phyloP scores from a whole-genome alignment of 2,113 vertebrate genomes.

The Cyprinodon brontotheroides region DNA sequence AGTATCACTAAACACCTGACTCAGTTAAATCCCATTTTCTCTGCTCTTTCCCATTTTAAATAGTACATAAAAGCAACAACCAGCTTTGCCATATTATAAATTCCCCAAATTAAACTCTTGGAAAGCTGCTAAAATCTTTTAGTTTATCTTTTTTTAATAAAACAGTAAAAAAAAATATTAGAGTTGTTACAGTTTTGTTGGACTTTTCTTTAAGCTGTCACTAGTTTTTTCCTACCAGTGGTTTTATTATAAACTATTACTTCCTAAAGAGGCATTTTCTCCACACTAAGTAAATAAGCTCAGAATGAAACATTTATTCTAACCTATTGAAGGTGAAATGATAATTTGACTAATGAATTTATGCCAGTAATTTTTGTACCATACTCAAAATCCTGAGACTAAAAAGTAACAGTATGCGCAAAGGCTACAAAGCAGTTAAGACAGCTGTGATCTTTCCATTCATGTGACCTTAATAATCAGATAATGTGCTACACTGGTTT shows the following conservation, averaged over 20 bases:
- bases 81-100: not conserved
- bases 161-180: too few species aligned
- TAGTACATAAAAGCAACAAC: too few species aligned
- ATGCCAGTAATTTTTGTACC: not conserved
- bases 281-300: not conserved
- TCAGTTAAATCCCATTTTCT: not conserved
- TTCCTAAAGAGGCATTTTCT: not conserved
- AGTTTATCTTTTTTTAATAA: too few species aligned
- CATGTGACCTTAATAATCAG: conserved; percentile 41
- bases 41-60: too few species aligned
- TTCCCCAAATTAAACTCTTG: not conserved
- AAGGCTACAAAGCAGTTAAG: not conserved
- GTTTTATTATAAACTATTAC: not conserved
- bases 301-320: not conserved
- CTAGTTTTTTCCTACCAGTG: not conserved
- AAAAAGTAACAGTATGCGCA: not conserved
- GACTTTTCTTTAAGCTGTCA: not conserved
- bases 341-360: not conserved
- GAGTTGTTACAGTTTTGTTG: too few species aligned
- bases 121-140: not conserved
- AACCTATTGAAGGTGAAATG: not conserved
- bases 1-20: not conserved
- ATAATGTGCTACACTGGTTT: conserved; percentile 39
- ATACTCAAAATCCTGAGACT: not conserved
- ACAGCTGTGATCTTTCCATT: conserved; percentile 59